Evolutionary conservation across 1,140 invertebrate species (phyloP), one percentile per base, ranked within the genome.

Genomic region (Scaptomyza montana): DNA sequence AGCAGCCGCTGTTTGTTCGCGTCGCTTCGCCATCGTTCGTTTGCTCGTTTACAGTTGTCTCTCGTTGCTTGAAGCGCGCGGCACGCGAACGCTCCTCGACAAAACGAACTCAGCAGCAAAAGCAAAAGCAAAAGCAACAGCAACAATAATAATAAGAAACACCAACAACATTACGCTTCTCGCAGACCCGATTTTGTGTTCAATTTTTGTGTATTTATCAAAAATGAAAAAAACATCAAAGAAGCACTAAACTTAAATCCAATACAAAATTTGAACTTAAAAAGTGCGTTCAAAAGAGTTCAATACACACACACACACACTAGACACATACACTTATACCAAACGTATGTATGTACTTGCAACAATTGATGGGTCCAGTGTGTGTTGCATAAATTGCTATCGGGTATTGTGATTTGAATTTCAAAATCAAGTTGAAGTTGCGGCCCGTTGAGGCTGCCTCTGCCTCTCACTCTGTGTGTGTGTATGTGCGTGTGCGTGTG

Each of bases 31-130:
- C 63, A 78, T 86, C 82, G 84, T 60, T 73, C 50, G 70, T 19
- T 60, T 33, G 70, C 64, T 73, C 56, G 56, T 77, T 89, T 87
- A 84, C 84, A 89, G 84, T 87, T 89, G 78, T 78, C 75, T 87
- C 84, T 87, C 84, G 84, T 82, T 81, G 81, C 81, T 86, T 74
- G 53, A 86, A 78, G 84, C 84, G 75, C 75, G 82, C 82, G 84
- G 72, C 81, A 78, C 81, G 81, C 81, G 81, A 84, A 69, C 68
- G 84, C 71, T 87, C 78, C 63, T 39, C 53, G 51, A 61, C 63
- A 56, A 57, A 66, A 65, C 64, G 43, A 74, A 47, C 47, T 51
- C 43, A 70, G 46, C 59, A 77, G 54, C 53, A 16, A 45, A 43
- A 50, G 45, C 69, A 78, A 43, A 55, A 75, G 21, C 63, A 62